Conservation (phyloP, 2,888 invertebrate species). For the Pediacus dermestoides region DNA sequence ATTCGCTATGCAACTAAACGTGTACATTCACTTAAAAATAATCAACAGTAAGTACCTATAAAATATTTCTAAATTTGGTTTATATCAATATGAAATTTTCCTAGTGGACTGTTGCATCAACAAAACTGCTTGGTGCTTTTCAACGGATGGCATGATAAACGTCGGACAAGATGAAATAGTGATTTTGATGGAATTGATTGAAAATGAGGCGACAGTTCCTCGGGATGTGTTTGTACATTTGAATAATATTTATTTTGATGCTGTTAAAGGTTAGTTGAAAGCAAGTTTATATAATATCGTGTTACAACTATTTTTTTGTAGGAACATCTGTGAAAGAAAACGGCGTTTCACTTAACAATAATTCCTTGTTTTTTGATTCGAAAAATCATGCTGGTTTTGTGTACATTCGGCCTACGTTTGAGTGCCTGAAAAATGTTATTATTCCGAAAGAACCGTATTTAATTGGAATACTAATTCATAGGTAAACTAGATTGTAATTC, state of each 20-base stretch:
- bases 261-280: constrained; percentile 54
- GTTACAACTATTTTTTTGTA: constrained; percentile 34
- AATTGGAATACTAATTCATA: constrained; percentile 74
- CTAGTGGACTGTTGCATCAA: constrained; percentile 54
- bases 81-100: constrained; percentile 28
- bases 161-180: constrained; percentile 83
- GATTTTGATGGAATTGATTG: constrained; percentile 65
- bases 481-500: constrained; percentile 43
- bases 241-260: constrained; percentile 67
- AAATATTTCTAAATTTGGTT: constrained; percentile 1
- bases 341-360: constrained; percentile 63
- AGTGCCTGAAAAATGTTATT: constrained; percentile 72
- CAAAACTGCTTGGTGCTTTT: constrained; percentile 71
- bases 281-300: background rate
- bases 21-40: constrained; percentile 70
- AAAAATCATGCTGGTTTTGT: constrained; percentile 77
- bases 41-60: constrained; percentile 63
- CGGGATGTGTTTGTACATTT: constrained; percentile 74
- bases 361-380: constrained; percentile 61
- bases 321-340: constrained; percentile 69
- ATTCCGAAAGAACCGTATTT: constrained; percentile 72
- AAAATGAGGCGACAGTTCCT: constrained; percentile 60
- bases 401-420: constrained; percentile 75
- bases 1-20: constrained; percentile 72
- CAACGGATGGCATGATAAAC: constrained; percentile 70